Evolutionary conservation across 2,888 invertebrate genomes (phyloP).

Genomic region (Rhaphigaster nebulosa): DNA sequence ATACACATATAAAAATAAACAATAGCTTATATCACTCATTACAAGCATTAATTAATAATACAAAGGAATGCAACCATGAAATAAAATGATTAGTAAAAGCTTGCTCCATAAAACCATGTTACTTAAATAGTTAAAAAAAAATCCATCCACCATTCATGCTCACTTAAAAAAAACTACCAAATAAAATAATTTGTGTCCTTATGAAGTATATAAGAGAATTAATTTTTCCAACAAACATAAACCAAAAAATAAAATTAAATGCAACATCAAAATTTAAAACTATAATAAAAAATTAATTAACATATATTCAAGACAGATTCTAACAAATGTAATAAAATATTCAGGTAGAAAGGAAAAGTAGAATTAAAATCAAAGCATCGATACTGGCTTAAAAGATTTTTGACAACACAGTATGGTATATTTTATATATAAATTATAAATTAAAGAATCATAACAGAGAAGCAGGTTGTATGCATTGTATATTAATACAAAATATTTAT

Average conservation of each 20-base stretch:
- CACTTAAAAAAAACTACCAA: not conserved
- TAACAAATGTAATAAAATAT: not conserved
- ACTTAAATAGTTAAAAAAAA: not conserved
- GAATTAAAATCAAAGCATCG: not conserved
- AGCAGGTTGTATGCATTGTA: not conserved
- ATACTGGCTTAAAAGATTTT: not conserved
- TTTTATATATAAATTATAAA: not conserved
- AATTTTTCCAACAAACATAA: not conserved
- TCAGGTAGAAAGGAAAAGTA: not conserved
- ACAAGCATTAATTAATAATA: not conserved
- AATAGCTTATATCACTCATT: not conserved
- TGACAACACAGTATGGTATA: not conserved
- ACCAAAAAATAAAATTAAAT: not conserved
- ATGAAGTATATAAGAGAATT: not conserved
- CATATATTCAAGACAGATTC: not conserved
- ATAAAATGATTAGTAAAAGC: slow-evolving; percentile 41
- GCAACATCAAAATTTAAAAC: not conserved
- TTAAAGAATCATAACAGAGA: not conserved
- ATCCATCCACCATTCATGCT: slow-evolving; percentile 38
- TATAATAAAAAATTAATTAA: not conserved
- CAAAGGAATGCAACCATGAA: not conserved
- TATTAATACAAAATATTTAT: not conserved
- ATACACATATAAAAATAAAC: not conserved
- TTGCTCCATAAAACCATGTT: not conserved
- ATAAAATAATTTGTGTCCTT: not conserved